Evolutionary conservation across 30 jellyfish, hydroid and myxozoan genomes (phyloP).

Genomic region (Turritopsis dohrnii): DNA sequence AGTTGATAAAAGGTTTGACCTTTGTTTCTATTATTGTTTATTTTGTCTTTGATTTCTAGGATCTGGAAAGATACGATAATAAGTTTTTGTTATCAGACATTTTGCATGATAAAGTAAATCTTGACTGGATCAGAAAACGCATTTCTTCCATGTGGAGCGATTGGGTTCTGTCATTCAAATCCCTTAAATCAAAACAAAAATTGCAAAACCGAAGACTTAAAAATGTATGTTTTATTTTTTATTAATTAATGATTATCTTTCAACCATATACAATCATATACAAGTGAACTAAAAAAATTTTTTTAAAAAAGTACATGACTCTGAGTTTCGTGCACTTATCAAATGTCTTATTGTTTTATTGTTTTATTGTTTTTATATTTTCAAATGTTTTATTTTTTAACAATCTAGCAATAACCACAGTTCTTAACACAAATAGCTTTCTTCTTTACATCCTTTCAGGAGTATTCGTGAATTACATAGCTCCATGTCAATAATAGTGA

Average conservation of each 20-base stretch:
- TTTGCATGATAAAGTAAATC: conserved; percentile 9
- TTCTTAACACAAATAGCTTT: no score
- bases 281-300: no score
- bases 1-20: no score
- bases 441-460: neutral
- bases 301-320: no score
- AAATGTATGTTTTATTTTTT: conserved; percentile 38
- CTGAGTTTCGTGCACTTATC: no score
- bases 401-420: no score
- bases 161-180: conserved; percentile 32
- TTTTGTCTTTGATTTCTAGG: neutral
- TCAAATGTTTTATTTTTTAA: no score
- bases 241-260: no score
- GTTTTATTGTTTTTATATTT: no score
- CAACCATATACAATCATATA: no score
- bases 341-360: no score
- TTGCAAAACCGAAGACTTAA: conserved; percentile 23
- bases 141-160: conserved; percentile 49
- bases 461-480: neutral
- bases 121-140: conserved; percentile 32
- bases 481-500: neutral
- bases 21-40: neutral
- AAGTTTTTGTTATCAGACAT: neutral
- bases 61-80: neutral
- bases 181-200: conserved; percentile 12